Conservation (phyloP, 2,888 invertebrate genomes). For the Aporophyla lueneburgensis region DNA sequence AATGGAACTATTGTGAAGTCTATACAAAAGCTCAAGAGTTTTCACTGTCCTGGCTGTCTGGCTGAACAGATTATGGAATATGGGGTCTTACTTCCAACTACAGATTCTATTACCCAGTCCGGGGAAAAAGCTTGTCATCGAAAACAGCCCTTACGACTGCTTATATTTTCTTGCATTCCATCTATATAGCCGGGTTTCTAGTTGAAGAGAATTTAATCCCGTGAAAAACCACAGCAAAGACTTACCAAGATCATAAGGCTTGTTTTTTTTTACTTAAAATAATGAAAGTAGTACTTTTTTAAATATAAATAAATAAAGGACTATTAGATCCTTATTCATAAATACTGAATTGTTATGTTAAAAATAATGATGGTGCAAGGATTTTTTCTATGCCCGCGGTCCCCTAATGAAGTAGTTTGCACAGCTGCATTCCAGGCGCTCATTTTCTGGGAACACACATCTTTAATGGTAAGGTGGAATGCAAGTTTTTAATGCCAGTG, state of each 20-base stretch:
- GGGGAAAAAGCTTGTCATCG: not conserved
- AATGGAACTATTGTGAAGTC: not conserved
- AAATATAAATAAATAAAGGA: too few species aligned
- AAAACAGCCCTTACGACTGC: not conserved
- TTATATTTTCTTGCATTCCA: not conserved
- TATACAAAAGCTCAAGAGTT: not conserved
- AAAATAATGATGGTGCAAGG: conserved; percentile 51
- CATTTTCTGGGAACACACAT: conserved; percentile 86
- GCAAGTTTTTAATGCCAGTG: conserved; percentile 78
- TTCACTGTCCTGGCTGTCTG: too few species aligned
- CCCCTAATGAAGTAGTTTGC: conserved; percentile 82
- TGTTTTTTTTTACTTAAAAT: not conserved
- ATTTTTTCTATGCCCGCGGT: conserved; percentile 67
- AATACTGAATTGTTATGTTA: conserved; percentile 1
- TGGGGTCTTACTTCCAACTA: not conserved
- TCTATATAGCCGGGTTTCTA: not conserved
- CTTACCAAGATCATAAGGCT: not conserved
- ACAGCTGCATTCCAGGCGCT: conserved; percentile 82
- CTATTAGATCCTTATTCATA: not conserved
- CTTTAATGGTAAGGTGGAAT: conserved; percentile 84
- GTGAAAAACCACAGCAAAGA: not conserved
- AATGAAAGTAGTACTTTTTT: too few species aligned
- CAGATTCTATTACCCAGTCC: not conserved
- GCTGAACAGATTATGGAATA: not conserved
- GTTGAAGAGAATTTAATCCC: not conserved